A percentile compares a stretch with the other conserved stretches of the same genome.
Evolutionary conservation across 2,888 invertebrate genomes (phyloP).

Genomic region (Brenthis hecate): DNA sequence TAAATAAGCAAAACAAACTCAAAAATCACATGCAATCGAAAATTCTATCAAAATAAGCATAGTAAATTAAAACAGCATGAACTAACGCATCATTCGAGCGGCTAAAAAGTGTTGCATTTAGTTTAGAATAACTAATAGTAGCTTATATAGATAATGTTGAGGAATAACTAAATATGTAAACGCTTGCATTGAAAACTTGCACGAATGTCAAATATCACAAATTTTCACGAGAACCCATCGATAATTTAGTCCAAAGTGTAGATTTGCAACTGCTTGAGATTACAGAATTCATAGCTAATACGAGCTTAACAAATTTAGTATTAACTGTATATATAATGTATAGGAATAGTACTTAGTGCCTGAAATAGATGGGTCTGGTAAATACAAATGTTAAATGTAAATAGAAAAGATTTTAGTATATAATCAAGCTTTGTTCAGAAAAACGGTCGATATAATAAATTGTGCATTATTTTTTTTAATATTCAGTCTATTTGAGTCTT

Average conservation of each 20-base stretch:
- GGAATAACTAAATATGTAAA: constrained; percentile 29
- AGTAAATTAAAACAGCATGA: constrained; percentile 52
- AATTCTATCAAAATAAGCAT: not conserved
- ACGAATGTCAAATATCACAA: constrained; percentile 50
- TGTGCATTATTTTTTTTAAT: not conserved
- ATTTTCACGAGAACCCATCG: constrained; percentile 53
- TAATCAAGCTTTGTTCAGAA: too few relatives aligned
- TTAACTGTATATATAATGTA: constrained; percentile 25
- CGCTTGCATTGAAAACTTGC: constrained; percentile 48
- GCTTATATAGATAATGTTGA: constrained; percentile 62
- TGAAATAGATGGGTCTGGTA: constrained; percentile 3
- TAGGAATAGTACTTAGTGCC: constrained; percentile 21
- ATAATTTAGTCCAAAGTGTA: constrained; percentile 23
- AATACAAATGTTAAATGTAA: not conserved
- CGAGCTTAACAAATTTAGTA: constrained; percentile 26
- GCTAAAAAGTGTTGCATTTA: constrained; percentile 63
- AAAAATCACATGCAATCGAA: not conserved
- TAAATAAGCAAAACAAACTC: not conserved
- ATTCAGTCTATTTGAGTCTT: too few relatives aligned
- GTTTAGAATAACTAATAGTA: constrained; percentile 59
- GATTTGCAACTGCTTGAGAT: constrained; percentile 25
- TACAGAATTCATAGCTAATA: constrained; percentile 22
- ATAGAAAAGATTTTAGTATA: too few relatives aligned
- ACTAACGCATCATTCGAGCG: constrained; percentile 50
- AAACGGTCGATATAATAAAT: not conserved